A percentile compares a stretch with the other conserved stretches of the same genome.
These are phyloP conservation scores for Pachypanchax playfairii DNA, from an alignment of 2,113 vertebrate species.

Conservation along the genomic window DNA sequence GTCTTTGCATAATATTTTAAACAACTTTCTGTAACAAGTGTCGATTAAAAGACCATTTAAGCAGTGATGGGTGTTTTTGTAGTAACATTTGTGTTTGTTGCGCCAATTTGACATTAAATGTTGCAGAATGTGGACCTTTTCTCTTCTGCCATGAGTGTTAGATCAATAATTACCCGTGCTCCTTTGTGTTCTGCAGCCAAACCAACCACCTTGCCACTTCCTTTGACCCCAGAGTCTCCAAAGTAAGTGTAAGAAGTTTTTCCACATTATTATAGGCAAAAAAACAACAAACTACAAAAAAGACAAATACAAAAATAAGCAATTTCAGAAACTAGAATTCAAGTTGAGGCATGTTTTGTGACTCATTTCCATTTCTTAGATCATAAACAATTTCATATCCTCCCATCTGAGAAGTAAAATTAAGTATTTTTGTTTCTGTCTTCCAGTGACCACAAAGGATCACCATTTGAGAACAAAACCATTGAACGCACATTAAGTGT, in stretches of 20 bases:
- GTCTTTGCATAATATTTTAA: no score
- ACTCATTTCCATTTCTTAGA: constrained; percentile 83
- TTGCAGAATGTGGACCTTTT: constrained; percentile 80
- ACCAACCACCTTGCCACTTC: constrained; percentile 99
- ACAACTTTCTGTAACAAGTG: constrained; percentile 40
- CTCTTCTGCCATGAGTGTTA: constrained; percentile 77
- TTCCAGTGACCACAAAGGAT: constrained; percentile 99
- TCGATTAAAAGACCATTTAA: constrained; percentile 54
- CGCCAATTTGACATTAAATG: constrained; percentile 73
- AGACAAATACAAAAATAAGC: constrained; percentile 37
- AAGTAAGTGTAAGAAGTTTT: constrained; percentile 98
- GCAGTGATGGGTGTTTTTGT: constrained; percentile 67
- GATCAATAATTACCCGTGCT: constrained; percentile 86
- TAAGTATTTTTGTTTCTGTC: constrained; percentile 79
- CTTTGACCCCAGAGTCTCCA: constrained; percentile 99
- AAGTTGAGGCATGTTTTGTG: constrained; percentile 89
- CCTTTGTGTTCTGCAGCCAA: constrained; percentile 94
- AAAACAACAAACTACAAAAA: constrained; percentile 65
- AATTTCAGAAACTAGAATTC: constrained; percentile 60
- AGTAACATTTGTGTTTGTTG: constrained; percentile 68
- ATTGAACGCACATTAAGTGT: constrained; percentile 99
- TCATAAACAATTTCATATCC: constrained; percentile 76
- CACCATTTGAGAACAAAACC: constrained; percentile 99
- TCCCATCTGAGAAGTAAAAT: constrained; percentile 78
- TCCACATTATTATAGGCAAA: constrained; percentile 82